Percentiles rank a stretch among this genome's conserved stretches.
These are phyloP conservation scores for Leptothorax acervorum DNA, from an alignment of 2,888 invertebrate genomes.

Conservation along the genomic window DNA sequence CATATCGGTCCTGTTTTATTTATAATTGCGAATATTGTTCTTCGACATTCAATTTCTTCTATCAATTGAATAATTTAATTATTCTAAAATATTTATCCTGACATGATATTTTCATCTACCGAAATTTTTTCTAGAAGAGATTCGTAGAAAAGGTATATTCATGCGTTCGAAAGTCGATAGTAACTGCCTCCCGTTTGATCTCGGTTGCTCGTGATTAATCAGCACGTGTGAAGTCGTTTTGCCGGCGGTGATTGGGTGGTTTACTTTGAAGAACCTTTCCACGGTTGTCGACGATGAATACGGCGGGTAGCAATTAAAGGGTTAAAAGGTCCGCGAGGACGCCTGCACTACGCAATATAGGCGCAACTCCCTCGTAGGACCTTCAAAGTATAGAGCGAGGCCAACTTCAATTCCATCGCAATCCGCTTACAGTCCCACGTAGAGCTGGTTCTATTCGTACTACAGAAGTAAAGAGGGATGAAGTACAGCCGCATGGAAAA, in stretches of 20 bases:
- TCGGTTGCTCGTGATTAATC: slow-evolving; percentile 68
- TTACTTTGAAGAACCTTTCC: slow-evolving; percentile 73
- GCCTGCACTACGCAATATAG: slow-evolving; percentile 72
- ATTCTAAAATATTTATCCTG: neutral
- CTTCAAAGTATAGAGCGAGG: slow-evolving; percentile 78
- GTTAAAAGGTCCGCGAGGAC: slow-evolving; percentile 76
- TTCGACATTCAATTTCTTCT: neutral
- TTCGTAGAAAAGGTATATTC: neutral
- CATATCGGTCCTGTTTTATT: too few relatives aligned
- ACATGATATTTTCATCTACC: neutral
- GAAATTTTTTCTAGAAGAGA: neutral
- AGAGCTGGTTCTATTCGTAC: slow-evolving; percentile 72
- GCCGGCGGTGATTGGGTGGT: slow-evolving; percentile 71
- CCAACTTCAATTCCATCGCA: slow-evolving; percentile 82
- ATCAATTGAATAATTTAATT: neutral
- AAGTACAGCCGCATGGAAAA: slow-evolving; percentile 73
- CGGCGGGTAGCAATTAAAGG: slow-evolving; percentile 78
- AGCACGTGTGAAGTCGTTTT: slow-evolving; percentile 72
- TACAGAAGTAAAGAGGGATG: slow-evolving; percentile 75
- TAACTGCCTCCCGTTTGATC: slow-evolving; percentile 40
- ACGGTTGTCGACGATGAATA: slow-evolving; percentile 73
- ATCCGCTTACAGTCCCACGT: slow-evolving; percentile 80
- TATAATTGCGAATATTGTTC: neutral
- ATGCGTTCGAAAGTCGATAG: slow-evolving; percentile 20
- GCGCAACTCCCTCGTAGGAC: slow-evolving; percentile 71